Evolutionary conservation across 2,113 vertebrate species (phyloP), one percentile per base, ranked within the genome.

Genomic region (Genyomyrus donnyi): DNA sequence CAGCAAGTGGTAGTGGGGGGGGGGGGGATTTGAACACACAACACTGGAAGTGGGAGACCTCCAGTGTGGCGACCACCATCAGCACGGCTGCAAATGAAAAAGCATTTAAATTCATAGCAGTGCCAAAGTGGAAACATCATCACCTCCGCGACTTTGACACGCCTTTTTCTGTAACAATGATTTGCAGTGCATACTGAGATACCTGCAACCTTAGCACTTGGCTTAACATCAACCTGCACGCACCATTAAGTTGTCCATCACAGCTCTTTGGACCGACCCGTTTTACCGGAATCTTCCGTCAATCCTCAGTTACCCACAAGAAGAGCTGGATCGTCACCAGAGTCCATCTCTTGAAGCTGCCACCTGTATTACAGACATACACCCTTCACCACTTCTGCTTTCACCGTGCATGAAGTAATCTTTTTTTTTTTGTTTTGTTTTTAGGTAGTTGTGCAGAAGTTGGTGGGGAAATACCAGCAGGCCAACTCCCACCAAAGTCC

Each of bases 201-300:
- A 70, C 62, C 62, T 70, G n/a, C n/a, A 70, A 11, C 27, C n/a
- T 70, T 70, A 31, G 19, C 24, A 1, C 19, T 86, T 27, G 17
- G n/a, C 48, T 50, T 86, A n/a, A 86, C 46, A 6, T 10, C n/a
- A 15, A 86, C 17, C n/a, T 49, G 45, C 48, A 49, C 0, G 8
- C 45, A 85, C 74, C 24, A 50, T 86, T 24, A 50, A 89, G 92
- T 92, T 90, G 92, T 27, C 91, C 86, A 86, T 52, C 50, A 52
- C 50, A 84, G 62, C 42, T 85, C 56, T 85, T 50, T 90, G 90
- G 11, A 42, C 90, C 91, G 90, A 93, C 90, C 90, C 91, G 21
- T 80, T 88, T 70, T 91, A 89, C 80, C 42, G 88, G 50, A 31
- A 31, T 88, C 77, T 45, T 21, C 48, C 13, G n/a, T 91, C 49